Evolutionary conservation across 2,888 invertebrate genomes (phyloP), one percentile per base, ranked within the genome.

Genomic region (Tachystola acroxantha): DNA sequence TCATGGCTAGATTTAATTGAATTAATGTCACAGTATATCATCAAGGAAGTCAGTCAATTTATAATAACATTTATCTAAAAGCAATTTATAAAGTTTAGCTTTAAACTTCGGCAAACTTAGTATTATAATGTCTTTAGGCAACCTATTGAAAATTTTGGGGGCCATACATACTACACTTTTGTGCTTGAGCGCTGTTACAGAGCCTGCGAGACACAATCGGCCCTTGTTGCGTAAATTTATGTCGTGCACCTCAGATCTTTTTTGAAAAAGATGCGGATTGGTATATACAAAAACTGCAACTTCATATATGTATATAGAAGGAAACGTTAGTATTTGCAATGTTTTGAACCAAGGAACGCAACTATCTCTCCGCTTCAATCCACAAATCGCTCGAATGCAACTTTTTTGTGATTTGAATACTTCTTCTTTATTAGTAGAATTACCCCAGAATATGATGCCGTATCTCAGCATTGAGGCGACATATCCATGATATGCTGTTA

Each of bases 401-500:
- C 19, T 10, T 9, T 32, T 32, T 22, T 32, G 32, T 4, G 24
- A n/a, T 10, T 10, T 32, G 7, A 24, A 24, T 12, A 10, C 22
- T 12, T 22, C 9, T 7, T 22, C 19, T 7, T 12, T 7, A 10
- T 22, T 3, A 2, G 10, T 7, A 3, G 32, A 10, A n/a, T 32
- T 32, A 12, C 32, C 24, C 32, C 32, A 32, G 6, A 32, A n/a
- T 6, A 34, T n/a, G 2, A 20, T 27, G 6, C 41, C 45, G 26
- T 47, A 43, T 14, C 40, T 36, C 1, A 45, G 14, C 10, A 37
- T 19, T 7, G 42, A 45, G 13, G 32, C 25, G 4, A 44, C 40
- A 14, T 37, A 47, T 12, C 39, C 42, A 33, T 47, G 37, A 26
- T 42, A 46, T 1, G 40, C 40, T 12, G 27, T 10, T 2, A 44